Evolutionary conservation across 1,140 invertebrate species (phyloP).

Genomic region (Orius insidiosus): DNA sequence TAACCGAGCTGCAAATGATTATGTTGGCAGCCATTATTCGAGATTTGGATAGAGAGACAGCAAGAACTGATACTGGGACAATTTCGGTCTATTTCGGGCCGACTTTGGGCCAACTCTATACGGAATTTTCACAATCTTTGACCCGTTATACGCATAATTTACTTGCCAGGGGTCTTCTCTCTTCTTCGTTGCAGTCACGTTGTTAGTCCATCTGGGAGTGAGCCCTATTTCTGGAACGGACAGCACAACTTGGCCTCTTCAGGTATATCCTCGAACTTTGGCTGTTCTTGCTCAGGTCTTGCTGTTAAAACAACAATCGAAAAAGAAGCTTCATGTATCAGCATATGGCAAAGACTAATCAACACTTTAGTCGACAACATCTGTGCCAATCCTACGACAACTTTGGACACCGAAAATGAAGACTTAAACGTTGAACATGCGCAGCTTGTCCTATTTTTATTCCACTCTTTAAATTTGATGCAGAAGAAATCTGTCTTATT

Average conservation of each 20-base stretch:
- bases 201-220: slow-evolving; percentile 57
- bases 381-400: slow-evolving; percentile 32
- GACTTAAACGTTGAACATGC: slow-evolving; percentile 93
- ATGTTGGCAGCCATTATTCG: slow-evolving; percentile 65
- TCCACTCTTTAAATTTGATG: slow-evolving; percentile 87
- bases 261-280: slow-evolving; percentile 71
- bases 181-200: slow-evolving; percentile 48
- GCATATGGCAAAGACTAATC: slow-evolving; percentile 77
- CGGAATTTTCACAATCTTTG: slow-evolving; percentile 57
- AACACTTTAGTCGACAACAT: slow-evolving; percentile 73
- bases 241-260: slow-evolving; percentile 45
- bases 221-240: slow-evolving; percentile 43
- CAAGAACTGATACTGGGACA: slow-evolving; percentile 59
- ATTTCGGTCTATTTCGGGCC: slow-evolving; percentile 55
- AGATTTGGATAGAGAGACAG: slow-evolving; percentile 70
- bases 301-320: slow-evolving; percentile 66
- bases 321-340: slow-evolving; percentile 70
- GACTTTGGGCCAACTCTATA: slow-evolving; percentile 49
- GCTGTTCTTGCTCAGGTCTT: slow-evolving; percentile 65
- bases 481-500: slow-evolving; percentile 90
- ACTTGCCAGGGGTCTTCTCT: slow-evolving; percentile 50
- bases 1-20: slow-evolving; percentile 62
- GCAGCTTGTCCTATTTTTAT: slow-evolving; percentile 80
- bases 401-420: slow-evolving; percentile 45
- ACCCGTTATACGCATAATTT: slow-evolving; percentile 73